Conservation (phyloP, 2,888 invertebrate species). For the Andricus quercusramuli region DNA sequence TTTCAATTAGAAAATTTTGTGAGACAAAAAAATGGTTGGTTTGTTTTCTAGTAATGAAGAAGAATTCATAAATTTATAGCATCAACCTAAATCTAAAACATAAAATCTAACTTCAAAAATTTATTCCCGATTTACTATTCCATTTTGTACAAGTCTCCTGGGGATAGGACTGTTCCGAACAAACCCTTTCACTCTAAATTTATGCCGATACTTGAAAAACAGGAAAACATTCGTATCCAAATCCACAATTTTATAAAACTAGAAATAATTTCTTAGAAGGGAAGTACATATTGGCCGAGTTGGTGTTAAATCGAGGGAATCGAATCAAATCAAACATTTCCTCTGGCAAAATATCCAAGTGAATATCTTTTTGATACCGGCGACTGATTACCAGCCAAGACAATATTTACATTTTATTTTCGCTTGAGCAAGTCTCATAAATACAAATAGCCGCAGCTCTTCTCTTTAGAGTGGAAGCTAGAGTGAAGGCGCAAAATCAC, state of each 20-base stretch:
- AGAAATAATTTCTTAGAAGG: slow-evolving; percentile 9
- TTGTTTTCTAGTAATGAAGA: too few relatives aligned
- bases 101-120: too few relatives aligned
- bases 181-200: neutral
- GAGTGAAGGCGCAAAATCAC: slow-evolving; percentile 40
- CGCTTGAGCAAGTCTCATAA: slow-evolving; percentile 49
- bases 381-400: slow-evolving; percentile 47
- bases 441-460: slow-evolving; percentile 53
- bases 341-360: neutral
- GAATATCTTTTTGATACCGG: neutral
- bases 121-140: neutral
- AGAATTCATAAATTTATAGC: too few relatives aligned
- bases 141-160: neutral
- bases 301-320: slow-evolving; percentile 34
- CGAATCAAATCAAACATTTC: slow-evolving; percentile 5
- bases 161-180: neutral
- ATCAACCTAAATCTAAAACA: too few relatives aligned
- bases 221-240: neutral
- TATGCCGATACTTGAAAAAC: neutral
- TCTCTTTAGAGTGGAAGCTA: slow-evolving; percentile 39
- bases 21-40: too few relatives aligned
- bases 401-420: slow-evolving; percentile 48
- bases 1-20: too few relatives aligned
- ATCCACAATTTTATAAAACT: slow-evolving; percentile 2
- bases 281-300: slow-evolving; percentile 19